Conservation (phyloP, 2,797 vertebrate species). For the Rhinichthys osculus region DNA sequence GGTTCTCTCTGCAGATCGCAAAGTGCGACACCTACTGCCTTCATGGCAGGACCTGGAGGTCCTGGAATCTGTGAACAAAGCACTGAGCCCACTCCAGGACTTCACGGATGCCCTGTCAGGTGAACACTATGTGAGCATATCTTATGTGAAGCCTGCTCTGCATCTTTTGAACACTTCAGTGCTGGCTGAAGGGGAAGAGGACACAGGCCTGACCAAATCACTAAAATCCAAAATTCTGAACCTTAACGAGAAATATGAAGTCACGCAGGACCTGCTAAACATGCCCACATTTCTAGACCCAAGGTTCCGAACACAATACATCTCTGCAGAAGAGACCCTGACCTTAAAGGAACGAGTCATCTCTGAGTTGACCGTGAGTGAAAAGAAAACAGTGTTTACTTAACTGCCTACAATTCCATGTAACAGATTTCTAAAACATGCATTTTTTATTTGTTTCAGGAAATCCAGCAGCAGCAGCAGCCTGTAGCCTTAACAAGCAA, state of each 20-base stretch:
- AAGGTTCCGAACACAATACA: neutral
- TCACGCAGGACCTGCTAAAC: neutral
- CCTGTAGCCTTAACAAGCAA: neutral
- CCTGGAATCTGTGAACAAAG: too few species aligned
- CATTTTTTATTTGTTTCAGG: neutral
- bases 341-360: slow-evolving; percentile 14
- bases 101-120: too few species aligned
- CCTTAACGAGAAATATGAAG: neutral
- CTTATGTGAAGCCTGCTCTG: too few species aligned
- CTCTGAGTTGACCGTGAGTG: slow-evolving; percentile 3
- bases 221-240: too few species aligned
- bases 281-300: neutral
- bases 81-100: too few species aligned
- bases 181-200: too few species aligned
- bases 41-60: too few species aligned
- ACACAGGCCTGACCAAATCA: too few species aligned
- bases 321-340: neutral
- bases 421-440: neutral
- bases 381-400: neutral
- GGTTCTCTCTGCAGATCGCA: too few species aligned
- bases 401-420: neutral
- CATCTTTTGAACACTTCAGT: too few species aligned
- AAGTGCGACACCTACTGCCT: too few species aligned
- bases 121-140: too few species aligned
- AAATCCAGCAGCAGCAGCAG: slow-evolving; percentile 7